A percentile compares a stretch with the other conserved stretches of the same genome.
Conservation (phyloP, 2,888 invertebrate genomes). For the Phalera bucephala region DNA sequence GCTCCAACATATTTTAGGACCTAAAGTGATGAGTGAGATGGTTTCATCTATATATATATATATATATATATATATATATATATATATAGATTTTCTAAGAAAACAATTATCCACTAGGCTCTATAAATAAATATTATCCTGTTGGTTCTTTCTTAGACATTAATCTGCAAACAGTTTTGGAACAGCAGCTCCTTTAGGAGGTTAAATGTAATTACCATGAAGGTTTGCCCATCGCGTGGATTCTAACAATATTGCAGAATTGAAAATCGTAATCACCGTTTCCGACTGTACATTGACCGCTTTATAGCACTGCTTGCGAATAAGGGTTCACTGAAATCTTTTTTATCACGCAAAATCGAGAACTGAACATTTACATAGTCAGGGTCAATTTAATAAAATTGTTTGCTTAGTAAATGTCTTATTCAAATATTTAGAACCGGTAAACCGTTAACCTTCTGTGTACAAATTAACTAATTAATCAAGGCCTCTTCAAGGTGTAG, state of each 20-base stretch:
- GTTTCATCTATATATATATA: too few relatives aligned
- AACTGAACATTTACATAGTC: conserved; percentile 12
- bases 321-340: conserved; percentile 18
- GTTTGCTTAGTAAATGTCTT: conserved; percentile 28
- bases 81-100: too few relatives aligned
- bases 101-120: too few relatives aligned
- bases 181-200: too few relatives aligned
- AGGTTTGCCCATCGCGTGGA: conserved; percentile 2
- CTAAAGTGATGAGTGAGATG: too few relatives aligned
- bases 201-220: too few relatives aligned
- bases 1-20: too few relatives aligned
- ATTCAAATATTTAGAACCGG: conserved; percentile 29
- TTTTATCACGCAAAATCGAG: conserved; percentile 13
- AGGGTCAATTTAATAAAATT: conserved; percentile 17
- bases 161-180: too few relatives aligned
- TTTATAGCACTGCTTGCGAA: conserved; percentile 7
- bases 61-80: too few relatives aligned
- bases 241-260: conserved; percentile 4
- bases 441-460: conserved; percentile 50
- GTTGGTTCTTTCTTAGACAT: too few relatives aligned
- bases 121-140: too few relatives aligned
- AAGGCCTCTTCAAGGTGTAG: conserved; percentile 31
- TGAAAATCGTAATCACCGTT: conserved; percentile 7
- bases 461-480: conserved; percentile 48
- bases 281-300: conserved; percentile 5